A percentile compares a stretch with the other conserved stretches of the same genome.
phyloP scores from a whole-genome alignment of 1,140 invertebrate genomes.

The Musca vetustissima region DNA sequence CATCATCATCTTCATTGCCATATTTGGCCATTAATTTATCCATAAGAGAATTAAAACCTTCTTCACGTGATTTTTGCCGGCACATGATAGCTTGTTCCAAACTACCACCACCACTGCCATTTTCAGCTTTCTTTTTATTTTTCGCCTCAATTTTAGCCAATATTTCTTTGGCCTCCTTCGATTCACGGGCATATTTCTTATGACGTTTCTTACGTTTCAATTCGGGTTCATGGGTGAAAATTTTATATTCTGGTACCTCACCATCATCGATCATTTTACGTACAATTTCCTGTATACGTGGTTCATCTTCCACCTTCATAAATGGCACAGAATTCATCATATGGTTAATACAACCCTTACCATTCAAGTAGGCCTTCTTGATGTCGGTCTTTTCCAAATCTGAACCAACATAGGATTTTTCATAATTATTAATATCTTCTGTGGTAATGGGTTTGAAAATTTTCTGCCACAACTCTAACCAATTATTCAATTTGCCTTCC shows the following conservation, averaged over 20 bases:
- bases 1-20: slow-evolving; percentile 43
- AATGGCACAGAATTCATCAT: slow-evolving; percentile 87
- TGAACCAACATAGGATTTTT: slow-evolving; percentile 84
- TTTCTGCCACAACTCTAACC: slow-evolving; percentile 82
- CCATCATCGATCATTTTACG: slow-evolving; percentile 72
- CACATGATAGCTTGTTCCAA: slow-evolving; percentile 45
- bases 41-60: slow-evolving; percentile 41
- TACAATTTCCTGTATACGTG: slow-evolving; percentile 71
- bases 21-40: slow-evolving; percentile 49
- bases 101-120: slow-evolving; percentile 34
- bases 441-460: slow-evolving; percentile 85
- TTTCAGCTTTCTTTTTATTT: slow-evolving; percentile 33
- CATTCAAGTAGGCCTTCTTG: slow-evolving; percentile 71
- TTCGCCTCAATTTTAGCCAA: slow-evolving; percentile 49
- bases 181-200: slow-evolving; percentile 63
- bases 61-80: slow-evolving; percentile 38
- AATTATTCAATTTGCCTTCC: slow-evolving; percentile 68
- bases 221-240: slow-evolving; percentile 77
- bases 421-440: slow-evolving; percentile 85
- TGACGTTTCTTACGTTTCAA: slow-evolving; percentile 68
- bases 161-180: slow-evolving; percentile 61
- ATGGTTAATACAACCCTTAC: slow-evolving; percentile 87
- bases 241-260: slow-evolving; percentile 77
- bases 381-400: slow-evolving; percentile 76
- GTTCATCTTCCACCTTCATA: slow-evolving; percentile 79